Evolutionary conservation across 2,113 vertebrate species (phyloP).

Genomic region (Gnathonemus longibarbis): DNA sequence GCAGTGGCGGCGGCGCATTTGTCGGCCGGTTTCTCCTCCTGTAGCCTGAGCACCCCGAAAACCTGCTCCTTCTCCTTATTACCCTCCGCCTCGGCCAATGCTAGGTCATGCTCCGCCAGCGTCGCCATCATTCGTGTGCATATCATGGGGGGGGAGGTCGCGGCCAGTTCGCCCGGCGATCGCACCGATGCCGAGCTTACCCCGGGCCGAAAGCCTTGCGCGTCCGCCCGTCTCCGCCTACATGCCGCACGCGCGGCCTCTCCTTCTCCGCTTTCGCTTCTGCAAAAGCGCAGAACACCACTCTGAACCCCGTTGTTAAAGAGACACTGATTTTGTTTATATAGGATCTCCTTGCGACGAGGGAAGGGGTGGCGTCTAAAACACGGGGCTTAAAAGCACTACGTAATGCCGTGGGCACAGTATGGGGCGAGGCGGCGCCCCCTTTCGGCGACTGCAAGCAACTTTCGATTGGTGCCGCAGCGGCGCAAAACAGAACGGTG

Average conservation of each 20-base stretch:
- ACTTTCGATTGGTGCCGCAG: background rate
- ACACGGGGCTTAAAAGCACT: slow-evolving; percentile 49
- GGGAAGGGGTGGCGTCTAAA: slow-evolving; percentile 54
- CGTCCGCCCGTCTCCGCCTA: slow-evolving; percentile 3
- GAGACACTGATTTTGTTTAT: slow-evolving; percentile 53
- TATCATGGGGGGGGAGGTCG: slow-evolving; percentile 25
- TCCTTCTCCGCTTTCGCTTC: background rate
- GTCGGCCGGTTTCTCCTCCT: slow-evolving; percentile 59
- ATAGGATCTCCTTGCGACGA: slow-evolving; percentile 30
- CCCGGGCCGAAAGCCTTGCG: background rate
- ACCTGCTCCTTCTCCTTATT: slow-evolving; percentile 58
- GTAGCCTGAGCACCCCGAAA: slow-evolving; percentile 64
- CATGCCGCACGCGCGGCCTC: slow-evolving; percentile 28
- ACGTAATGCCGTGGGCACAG: slow-evolving; percentile 51
- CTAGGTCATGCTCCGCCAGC: slow-evolving; percentile 62
- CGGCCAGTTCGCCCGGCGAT: slow-evolving; percentile 29
- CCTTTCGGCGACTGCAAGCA: slow-evolving; percentile 35
- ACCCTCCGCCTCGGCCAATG: slow-evolving; percentile 58
- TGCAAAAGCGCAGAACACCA: background rate
- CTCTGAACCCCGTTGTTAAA: slow-evolving; percentile 17
- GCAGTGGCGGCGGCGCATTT: slow-evolving; percentile 37
- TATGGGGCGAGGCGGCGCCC: slow-evolving; percentile 21
- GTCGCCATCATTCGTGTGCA: slow-evolving; percentile 55
- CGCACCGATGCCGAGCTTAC: slow-evolving; percentile 17
- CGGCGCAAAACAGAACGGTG: background rate